phyloP scores from a whole-genome alignment of 2,113 vertebrate genomes.

The Hippocampus guttulatus region DNA sequence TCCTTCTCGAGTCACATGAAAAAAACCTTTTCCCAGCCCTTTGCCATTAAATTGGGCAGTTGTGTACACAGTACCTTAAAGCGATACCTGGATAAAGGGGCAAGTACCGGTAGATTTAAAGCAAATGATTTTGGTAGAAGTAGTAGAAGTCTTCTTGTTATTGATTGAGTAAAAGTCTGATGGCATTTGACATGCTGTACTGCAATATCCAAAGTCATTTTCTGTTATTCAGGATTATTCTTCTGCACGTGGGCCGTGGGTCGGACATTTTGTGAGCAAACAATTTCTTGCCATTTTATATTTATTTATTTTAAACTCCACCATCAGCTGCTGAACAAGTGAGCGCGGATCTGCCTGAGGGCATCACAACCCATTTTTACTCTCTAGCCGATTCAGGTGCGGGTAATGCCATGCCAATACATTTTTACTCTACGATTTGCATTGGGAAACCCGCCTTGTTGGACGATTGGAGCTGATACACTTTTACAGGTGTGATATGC shows the following conservation, averaged over 20 bases:
- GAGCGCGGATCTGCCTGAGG: slow-evolving; percentile 34
- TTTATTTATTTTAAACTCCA: neutral
- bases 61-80: neutral
- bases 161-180: neutral
- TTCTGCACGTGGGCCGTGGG: too few relatives aligned
- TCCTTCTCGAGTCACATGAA: slow-evolving; percentile 25
- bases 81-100: neutral
- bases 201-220: too few relatives aligned
- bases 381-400: slow-evolving; percentile 51
- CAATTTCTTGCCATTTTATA: too few relatives aligned
- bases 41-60: slow-evolving; percentile 9
- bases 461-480: too few relatives aligned
- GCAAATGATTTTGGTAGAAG: too few relatives aligned
- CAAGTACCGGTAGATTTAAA: neutral
- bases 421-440: slow-evolving; percentile 15
- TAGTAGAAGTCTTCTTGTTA: too few relatives aligned
- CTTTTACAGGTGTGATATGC: too few relatives aligned
- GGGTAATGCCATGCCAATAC: slow-evolving; percentile 12
- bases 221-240: too few relatives aligned
- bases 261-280: too few relatives aligned
- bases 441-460: too few relatives aligned
- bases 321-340: slow-evolving; percentile 7
- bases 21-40: neutral
- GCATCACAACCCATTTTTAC: slow-evolving; percentile 36
- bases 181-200: too few relatives aligned